Conservation (phyloP, 2,888 invertebrate species). For the Sesia bembeciformis region DNA sequence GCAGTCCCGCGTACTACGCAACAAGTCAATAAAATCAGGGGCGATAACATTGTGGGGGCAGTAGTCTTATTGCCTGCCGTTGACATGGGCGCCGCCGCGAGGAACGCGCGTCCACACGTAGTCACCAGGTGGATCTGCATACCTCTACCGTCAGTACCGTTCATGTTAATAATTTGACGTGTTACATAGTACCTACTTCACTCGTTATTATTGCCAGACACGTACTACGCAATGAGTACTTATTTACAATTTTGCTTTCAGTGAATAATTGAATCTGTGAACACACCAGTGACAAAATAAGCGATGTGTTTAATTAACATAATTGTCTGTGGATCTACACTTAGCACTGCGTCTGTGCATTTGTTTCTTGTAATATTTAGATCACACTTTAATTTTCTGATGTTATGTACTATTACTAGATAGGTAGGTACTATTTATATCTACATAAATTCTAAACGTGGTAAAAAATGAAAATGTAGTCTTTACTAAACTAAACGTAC, state of each 20-base stretch:
- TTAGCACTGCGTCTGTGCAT: too few species aligned
- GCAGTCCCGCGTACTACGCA: constrained; percentile 45
- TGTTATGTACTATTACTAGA: too few species aligned
- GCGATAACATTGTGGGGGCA: constrained; percentile 42
- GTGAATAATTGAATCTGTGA: neutral
- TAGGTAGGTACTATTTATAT: too few species aligned
- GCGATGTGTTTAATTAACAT: too few species aligned
- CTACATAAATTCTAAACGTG: too few species aligned
- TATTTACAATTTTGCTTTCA: neutral
- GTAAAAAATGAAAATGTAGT: too few species aligned
- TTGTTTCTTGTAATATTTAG: too few species aligned
- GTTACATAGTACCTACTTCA: neutral
- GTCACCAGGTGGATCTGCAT: constrained; percentile 66
- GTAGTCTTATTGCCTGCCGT: constrained; percentile 46
- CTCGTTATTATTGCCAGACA: neutral
- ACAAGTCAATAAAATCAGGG: constrained; percentile 60
- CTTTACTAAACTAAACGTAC: too few species aligned
- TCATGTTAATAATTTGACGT: neutral
- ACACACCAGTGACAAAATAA: neutral
- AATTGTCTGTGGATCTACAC: too few species aligned
- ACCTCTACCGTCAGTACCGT: constrained; percentile 55
- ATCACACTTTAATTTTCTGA: too few species aligned
- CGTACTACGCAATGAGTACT: too few species aligned
- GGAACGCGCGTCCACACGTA: constrained; percentile 65
- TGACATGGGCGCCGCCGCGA: constrained; percentile 69